These are phyloP conservation scores for Pycnomerus fuliginosus DNA, from an alignment of 2,888 invertebrate genomes.

Conservation along the genomic window DNA sequence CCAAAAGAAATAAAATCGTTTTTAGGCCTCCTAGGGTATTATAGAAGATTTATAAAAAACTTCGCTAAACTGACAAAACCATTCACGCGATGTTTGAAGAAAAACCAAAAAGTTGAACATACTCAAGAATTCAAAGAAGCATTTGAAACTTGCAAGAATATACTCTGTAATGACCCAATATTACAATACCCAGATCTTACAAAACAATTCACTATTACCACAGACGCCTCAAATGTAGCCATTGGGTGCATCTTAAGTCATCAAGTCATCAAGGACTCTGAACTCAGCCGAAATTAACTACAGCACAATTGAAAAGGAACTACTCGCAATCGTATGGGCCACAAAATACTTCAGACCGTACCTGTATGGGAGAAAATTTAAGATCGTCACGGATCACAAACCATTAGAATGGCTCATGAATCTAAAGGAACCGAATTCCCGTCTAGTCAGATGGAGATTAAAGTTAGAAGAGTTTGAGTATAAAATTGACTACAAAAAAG, in stretches of 20 bases:
- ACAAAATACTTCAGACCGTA: background rate
- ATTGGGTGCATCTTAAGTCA: background rate
- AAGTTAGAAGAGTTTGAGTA: slow-evolving; percentile 1
- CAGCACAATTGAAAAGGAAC: background rate
- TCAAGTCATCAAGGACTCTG: background rate
- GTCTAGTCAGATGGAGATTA: background rate
- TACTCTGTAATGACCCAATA: background rate
- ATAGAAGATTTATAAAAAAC: too few species aligned
- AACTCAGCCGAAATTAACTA: background rate
- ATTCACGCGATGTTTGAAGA: background rate
- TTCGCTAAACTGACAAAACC: background rate
- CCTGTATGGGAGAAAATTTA: background rate
- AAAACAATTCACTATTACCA: background rate
- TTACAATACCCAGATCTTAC: background rate
- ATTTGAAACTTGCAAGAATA: background rate
- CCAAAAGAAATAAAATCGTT: too few species aligned
- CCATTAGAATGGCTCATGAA: background rate
- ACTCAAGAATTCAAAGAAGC: background rate
- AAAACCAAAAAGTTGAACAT: background rate
- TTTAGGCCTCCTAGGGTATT: too few species aligned
- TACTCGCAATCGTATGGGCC: background rate
- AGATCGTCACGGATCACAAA: background rate
- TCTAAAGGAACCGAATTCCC: background rate
- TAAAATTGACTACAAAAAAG: background rate
- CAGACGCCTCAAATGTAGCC: background rate